Evolutionary conservation across 2,797 vertebrate genomes (phyloP).

Genomic region (Eurystomus glaucurus): DNA sequence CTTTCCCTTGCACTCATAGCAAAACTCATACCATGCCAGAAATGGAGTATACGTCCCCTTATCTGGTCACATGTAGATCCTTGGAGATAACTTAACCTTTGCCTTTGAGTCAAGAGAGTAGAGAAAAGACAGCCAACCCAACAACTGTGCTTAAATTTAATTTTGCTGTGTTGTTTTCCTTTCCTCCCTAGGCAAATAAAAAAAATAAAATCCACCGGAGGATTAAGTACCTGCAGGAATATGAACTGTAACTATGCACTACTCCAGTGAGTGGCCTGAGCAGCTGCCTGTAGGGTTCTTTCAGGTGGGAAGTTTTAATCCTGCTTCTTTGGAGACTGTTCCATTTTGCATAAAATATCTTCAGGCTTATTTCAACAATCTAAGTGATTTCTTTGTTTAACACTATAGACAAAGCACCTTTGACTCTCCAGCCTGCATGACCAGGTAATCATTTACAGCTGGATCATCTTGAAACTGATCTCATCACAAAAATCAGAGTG

Average conservation of each 20-base stretch:
- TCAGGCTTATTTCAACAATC: neutral
- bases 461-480: neutral
- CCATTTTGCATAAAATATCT: neutral
- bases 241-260: neutral
- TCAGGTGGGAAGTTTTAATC: neutral
- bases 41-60: neutral
- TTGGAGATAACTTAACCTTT: neutral
- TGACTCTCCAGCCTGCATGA: neutral
- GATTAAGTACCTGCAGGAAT: neutral
- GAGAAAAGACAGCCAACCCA: neutral
- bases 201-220: neutral
- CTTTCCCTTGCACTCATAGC: neutral
- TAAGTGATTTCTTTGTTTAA: slow-evolving; percentile 14
- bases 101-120: neutral
- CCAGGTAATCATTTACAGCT: slow-evolving; percentile 28
- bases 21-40: neutral
- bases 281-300: neutral
- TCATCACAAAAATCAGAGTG: neutral
- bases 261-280: neutral
- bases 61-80: neutral
- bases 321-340: neutral
- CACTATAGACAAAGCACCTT: neutral
- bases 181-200: neutral
- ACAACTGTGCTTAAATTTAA: neutral
- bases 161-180: neutral